These are phyloP conservation scores for Blastomussa wellsi DNA, from an alignment of 92 coral and sea anemone genomes.

Conservation along the genomic window DNA sequence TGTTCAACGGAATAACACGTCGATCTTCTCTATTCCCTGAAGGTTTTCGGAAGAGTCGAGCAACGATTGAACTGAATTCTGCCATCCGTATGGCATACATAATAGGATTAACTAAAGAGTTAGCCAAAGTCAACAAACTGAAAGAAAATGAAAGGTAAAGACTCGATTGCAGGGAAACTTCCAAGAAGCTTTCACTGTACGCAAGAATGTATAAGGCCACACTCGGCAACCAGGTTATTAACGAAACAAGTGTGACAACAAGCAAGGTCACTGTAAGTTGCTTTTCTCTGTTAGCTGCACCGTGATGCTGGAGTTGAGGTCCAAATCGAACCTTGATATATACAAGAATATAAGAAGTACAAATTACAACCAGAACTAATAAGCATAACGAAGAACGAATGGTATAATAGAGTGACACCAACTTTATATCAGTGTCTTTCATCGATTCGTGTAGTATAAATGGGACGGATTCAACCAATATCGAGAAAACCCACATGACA, in stretches of 20 bases:
- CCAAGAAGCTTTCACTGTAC: neutral
- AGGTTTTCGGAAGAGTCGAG: neutral
- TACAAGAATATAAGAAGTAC: neutral
- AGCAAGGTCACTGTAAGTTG: conserved; percentile 2
- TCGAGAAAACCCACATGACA: neutral
- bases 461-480: neutral
- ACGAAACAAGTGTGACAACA: neutral
- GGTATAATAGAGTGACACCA: neutral
- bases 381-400: neutral
- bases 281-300: neutral
- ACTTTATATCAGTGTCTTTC: neutral
- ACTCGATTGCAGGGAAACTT: neutral
- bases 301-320: neutral
- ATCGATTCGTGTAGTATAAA: neutral
- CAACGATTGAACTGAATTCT: neutral
- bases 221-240: conserved; percentile 2
- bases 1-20: neutral
- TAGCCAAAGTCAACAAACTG: neutral
- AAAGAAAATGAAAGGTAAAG: neutral
- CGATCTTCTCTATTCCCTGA: neutral
- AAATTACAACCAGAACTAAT: neutral
- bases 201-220: neutral
- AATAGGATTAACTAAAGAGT: conserved; percentile 30
- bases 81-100: conserved; percentile 3
- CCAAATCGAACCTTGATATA: neutral